phyloP scores from a whole-genome alignment of 35 echinoderm and acorn worm species.

The Hemicentrotus pulcherrimus region DNA sequence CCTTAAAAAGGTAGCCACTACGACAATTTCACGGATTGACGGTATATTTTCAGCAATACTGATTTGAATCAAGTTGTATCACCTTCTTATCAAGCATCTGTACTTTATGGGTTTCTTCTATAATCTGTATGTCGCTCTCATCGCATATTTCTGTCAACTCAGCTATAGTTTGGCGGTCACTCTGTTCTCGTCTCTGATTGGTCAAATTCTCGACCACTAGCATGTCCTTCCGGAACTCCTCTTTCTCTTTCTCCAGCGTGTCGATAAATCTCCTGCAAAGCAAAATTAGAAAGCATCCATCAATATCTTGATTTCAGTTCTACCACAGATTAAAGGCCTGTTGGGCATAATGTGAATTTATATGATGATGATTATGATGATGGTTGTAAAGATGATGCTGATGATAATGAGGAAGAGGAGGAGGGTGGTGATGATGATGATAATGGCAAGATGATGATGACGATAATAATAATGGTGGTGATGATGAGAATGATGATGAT shows the following conservation, averaged over 20 bases:
- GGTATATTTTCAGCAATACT: no score
- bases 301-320: not conserved
- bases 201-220: not conserved
- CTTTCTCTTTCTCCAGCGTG: conserved; percentile 35
- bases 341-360: not conserved
- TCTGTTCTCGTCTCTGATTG: conserved; percentile 32
- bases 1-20: no score
- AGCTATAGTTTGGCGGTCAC: not conserved
- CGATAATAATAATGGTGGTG: not conserved
- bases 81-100: not conserved
- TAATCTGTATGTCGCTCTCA: not conserved
- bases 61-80: no score
- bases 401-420: not conserved
- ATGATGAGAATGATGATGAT: not conserved
- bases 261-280: conserved; percentile 2
- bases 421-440: no score
- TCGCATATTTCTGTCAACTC: not conserved
- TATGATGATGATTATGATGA: not conserved
- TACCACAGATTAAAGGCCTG: not conserved
- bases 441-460: not conserved
- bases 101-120: conserved; percentile 1
- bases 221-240: conserved; percentile 24
- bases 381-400: not conserved
- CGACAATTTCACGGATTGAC: no score
- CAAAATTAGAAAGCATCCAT: not conserved